phyloP scores from a whole-genome alignment of 2,113 vertebrate species.

The Platichthys flesus region DNA sequence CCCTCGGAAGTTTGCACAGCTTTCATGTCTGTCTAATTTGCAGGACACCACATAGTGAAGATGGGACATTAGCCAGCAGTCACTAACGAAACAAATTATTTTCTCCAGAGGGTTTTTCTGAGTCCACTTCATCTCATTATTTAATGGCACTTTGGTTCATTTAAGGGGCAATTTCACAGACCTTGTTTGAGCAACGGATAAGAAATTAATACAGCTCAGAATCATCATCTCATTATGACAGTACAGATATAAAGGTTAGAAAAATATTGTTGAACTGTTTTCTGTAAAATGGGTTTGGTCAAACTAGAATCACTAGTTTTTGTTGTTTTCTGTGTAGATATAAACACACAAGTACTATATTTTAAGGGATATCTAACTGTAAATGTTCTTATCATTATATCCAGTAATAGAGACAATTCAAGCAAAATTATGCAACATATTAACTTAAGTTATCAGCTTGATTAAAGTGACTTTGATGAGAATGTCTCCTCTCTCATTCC shows the following conservation, averaged over 20 bases:
- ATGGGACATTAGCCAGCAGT: slow-evolving; percentile 16
- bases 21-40: slow-evolving; percentile 62
- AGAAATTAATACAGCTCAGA: background rate
- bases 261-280: too few relatives aligned
- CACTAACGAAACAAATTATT: background rate
- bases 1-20: slow-evolving; percentile 61
- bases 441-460: too few relatives aligned
- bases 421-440: too few relatives aligned
- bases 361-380: too few relatives aligned
- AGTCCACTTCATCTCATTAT: slow-evolving; percentile 2
- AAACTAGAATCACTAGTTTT: too few relatives aligned
- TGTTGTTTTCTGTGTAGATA: too few relatives aligned
- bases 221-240: background rate
- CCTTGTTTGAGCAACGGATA: background rate
- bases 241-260: background rate
- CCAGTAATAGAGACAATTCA: too few relatives aligned
- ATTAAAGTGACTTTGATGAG: too few relatives aligned
- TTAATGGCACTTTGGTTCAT: slow-evolving; percentile 11
- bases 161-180: slow-evolving; percentile 5
- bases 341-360: too few relatives aligned
- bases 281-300: too few relatives aligned
- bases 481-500: too few relatives aligned
- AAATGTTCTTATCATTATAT: too few relatives aligned
- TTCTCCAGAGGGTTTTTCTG: background rate
- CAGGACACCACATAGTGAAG: slow-evolving; percentile 46